Percentiles rank a stretch among this genome's conserved stretches.
phyloP scores from a whole-genome alignment of 2,113 vertebrate genomes.

The Zapus hudsonius region DNA sequence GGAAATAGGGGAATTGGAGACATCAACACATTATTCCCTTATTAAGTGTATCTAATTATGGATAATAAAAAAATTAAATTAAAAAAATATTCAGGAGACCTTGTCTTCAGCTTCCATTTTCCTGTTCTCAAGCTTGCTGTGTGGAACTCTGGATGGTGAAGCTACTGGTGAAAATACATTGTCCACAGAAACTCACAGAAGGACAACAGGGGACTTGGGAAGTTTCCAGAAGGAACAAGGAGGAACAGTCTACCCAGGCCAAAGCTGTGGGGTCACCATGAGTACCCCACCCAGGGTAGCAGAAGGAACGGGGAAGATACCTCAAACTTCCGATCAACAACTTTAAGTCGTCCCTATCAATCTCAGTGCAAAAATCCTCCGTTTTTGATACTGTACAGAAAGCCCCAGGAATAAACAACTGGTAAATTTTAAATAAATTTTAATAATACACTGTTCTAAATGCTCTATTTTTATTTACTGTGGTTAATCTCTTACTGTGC shows the following conservation, averaged over 20 bases:
- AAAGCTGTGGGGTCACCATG: background rate
- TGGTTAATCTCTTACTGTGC: background rate
- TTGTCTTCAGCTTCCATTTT: background rate
- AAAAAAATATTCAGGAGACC: background rate
- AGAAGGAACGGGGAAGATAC: background rate
- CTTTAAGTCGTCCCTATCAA: no score
- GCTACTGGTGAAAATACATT: background rate
- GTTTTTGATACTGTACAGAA: background rate
- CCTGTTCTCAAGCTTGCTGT: background rate
- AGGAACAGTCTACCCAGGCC: accelerated
- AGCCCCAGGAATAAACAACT: background rate
- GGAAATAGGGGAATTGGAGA: no score
- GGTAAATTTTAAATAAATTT: background rate
- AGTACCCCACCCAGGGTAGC: accelerated
- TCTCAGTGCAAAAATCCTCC: background rate
- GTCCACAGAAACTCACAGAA: background rate
- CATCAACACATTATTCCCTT: no score
- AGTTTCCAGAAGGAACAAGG: background rate
- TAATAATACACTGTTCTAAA: background rate
- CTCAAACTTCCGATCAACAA: background rate
- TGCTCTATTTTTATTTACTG: background rate
- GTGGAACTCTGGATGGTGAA: background rate
- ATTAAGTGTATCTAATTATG: no score
- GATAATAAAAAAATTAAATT: no score
- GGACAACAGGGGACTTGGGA: background rate